Percentiles rank a stretch among this genome's conserved stretches.
Conservation (phyloP, 2,888 invertebrate genomes). For the Periphyllus acericola region DNA sequence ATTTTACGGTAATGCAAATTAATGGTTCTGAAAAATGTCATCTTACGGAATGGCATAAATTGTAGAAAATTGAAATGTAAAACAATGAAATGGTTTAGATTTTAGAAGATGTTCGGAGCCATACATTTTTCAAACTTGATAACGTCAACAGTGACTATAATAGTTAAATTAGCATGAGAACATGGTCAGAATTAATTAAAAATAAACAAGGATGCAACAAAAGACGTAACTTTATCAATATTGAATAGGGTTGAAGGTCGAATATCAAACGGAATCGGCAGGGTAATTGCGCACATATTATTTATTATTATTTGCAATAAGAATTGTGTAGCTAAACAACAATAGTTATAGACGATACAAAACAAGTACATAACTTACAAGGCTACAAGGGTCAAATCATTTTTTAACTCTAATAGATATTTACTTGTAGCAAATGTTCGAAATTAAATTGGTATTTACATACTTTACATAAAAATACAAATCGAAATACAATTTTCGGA, state of each 20-base stretch:
- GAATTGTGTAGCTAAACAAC: neutral
- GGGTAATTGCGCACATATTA: neutral
- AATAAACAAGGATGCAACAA: neutral
- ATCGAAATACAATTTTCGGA: neutral
- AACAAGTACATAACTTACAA: too few species aligned
- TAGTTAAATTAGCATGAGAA: neutral
- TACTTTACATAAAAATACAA: neutral
- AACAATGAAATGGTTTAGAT: neutral
- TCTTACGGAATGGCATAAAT: neutral
- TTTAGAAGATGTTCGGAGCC: neutral
- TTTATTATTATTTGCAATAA: neutral
- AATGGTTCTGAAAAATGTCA: neutral
- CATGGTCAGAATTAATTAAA: conserved; percentile 33
- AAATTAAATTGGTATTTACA: neutral
- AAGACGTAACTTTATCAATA: conserved; percentile 5
- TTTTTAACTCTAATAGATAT: neutral
- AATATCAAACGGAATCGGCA: neutral
- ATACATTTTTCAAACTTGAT: neutral
- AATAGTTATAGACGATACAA: neutral
- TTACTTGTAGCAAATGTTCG: neutral
- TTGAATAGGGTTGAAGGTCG: neutral
- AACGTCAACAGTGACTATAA: neutral
- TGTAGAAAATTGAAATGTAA: neutral
- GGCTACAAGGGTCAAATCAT: neutral
- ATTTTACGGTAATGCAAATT: neutral